Evolutionary conservation across 2,888 invertebrate genomes (phyloP).

Genomic region (Priocnemis perturbator): DNA sequence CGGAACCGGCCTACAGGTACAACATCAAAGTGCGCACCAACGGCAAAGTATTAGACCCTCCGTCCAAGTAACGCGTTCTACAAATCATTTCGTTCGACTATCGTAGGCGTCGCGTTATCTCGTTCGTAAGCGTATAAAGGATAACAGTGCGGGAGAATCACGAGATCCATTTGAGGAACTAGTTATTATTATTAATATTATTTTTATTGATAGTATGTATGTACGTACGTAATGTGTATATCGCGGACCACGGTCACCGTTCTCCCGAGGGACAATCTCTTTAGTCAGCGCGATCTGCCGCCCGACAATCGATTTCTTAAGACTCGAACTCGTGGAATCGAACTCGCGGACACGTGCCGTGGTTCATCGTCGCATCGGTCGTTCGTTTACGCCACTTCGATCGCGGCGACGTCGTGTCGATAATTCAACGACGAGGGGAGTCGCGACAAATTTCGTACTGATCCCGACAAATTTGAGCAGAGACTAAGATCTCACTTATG

Average conservation of each 20-base stretch:
- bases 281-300: slow-evolving; percentile 2
- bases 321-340: not conserved
- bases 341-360: not conserved
- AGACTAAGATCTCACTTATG: too few species aligned
- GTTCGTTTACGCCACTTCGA: too few species aligned
- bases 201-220: slow-evolving; percentile 3
- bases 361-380: not conserved
- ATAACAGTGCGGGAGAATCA: not conserved
- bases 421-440: too few species aligned
- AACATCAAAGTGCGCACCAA: slow-evolving; percentile 73
- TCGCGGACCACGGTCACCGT: slow-evolving; percentile 8
- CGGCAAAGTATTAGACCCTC: slow-evolving; percentile 74
- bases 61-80: slow-evolving; percentile 69
- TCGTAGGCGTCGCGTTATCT: slow-evolving; percentile 2
- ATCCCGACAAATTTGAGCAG: too few species aligned
- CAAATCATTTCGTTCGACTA: slow-evolving; percentile 29
- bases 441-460: too few species aligned
- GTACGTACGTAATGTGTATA: not conserved
- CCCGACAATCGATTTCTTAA: slow-evolving; percentile 5
- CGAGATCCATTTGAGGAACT: too few species aligned
- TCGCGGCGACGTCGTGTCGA: too few species aligned
- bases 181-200: slow-evolving; percentile 9
- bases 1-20: slow-evolving; percentile 73
- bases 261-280: slow-evolving; percentile 1
- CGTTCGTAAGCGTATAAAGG: slow-evolving; percentile 1